Percentiles rank a stretch among this genome's conserved stretches.
Evolutionary conservation across 2,113 vertebrate genomes (phyloP).

Genomic region (Cephalopholis sonnerati): DNA sequence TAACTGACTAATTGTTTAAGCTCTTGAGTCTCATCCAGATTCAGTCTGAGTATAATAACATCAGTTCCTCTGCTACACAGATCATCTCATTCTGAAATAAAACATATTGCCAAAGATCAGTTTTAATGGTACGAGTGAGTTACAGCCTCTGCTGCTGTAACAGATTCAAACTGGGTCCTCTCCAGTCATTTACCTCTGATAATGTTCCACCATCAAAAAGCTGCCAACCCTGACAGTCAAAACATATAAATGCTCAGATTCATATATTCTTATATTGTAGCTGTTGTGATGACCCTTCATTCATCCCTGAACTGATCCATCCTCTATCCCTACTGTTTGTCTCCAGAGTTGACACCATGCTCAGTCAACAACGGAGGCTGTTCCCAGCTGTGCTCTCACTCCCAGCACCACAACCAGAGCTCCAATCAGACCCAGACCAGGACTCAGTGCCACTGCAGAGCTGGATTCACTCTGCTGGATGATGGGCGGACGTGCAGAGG

Average conservation of each 20-base stretch:
- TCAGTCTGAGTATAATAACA: too few relatives aligned
- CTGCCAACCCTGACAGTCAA: background rate
- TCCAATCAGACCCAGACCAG: conserved; percentile 31
- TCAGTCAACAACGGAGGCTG: conserved; percentile 77
- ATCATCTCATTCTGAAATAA: background rate
- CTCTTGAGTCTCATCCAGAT: too few relatives aligned
- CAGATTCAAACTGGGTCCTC: background rate
- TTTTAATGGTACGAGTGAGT: background rate
- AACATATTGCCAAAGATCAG: background rate
- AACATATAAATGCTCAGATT: background rate
- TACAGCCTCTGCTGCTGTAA: background rate
- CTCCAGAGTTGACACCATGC: conserved; percentile 73
- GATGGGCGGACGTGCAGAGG: conserved; percentile 70
- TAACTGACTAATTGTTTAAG: too few relatives aligned
- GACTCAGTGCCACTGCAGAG: conserved; percentile 64
- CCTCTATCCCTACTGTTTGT: background rate
- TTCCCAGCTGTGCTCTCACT: conserved; percentile 73
- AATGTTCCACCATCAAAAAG: too few relatives aligned
- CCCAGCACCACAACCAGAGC: conserved; percentile 50
- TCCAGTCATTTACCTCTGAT: background rate
- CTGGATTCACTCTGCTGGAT: conserved; percentile 72
- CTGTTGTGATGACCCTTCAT: background rate
- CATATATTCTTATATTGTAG: background rate
- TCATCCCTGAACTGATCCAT: background rate
- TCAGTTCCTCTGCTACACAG: background rate